phyloP scores from a whole-genome alignment of 2,888 invertebrate genomes.

The Cancer borealis region DNA sequence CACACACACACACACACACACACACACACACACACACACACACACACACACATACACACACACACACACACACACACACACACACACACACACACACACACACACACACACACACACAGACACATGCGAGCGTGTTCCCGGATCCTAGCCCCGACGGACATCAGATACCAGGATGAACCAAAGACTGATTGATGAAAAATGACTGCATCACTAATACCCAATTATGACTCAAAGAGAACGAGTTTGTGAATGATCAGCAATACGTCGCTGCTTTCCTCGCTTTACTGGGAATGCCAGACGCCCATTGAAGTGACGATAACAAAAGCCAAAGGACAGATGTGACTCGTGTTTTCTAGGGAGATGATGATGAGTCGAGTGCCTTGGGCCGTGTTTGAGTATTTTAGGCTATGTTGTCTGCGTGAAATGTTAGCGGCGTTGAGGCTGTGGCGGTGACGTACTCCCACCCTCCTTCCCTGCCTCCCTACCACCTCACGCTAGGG shows the following conservation, averaged over 20 bases:
- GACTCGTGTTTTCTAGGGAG: background rate
- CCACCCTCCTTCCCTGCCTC: background rate
- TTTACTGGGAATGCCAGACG: background rate
- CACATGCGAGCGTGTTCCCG: background rate
- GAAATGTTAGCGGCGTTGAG: background rate
- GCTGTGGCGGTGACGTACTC: background rate
- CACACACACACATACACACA: no score
- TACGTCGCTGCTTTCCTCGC: background rate
- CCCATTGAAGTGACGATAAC: background rate
- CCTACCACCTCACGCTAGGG: background rate
- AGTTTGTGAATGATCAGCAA: background rate
- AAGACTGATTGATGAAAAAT: background rate
- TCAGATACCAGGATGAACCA: background rate
- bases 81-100: background rate
- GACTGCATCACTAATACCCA: background rate
- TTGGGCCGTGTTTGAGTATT: background rate
- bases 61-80: background rate
- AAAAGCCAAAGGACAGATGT: background rate
- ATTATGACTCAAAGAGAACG: background rate
- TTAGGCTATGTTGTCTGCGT: background rate
- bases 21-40: no score
- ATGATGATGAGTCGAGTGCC: background rate
- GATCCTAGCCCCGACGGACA: background rate
- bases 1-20: no score
- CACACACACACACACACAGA: conserved; percentile 1